phyloP scores from a whole-genome alignment of 1,140 invertebrate species.

The Trichomalopsis sarcophagae region DNA sequence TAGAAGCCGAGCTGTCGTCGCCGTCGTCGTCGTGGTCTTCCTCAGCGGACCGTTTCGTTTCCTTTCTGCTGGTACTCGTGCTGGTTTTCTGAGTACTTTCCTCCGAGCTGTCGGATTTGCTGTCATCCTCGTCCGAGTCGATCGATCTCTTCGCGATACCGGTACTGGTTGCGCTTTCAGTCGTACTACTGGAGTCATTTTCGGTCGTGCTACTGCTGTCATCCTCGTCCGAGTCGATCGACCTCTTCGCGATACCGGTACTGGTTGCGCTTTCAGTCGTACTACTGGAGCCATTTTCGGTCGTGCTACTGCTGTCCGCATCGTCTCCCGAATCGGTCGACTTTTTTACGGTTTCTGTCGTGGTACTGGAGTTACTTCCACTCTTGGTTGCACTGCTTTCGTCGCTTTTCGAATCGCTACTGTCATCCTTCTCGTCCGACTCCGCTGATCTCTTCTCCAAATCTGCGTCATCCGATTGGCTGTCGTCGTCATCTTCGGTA shows the following conservation, averaged over 20 bases:
- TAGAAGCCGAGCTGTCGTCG: neutral
- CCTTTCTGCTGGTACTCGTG: neutral
- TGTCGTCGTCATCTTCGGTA: neutral
- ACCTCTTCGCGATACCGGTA: neutral
- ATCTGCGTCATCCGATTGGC: neutral
- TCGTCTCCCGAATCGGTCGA: conserved; percentile 7
- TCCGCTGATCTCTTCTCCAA: conserved; percentile 14
- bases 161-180: neutral
- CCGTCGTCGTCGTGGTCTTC: neutral
- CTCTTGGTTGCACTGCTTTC: neutral
- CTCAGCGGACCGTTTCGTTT: neutral
- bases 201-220: neutral
- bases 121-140: neutral
- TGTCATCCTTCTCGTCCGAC: neutral
- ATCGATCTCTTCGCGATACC: conserved; percentile 1
- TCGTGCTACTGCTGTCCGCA: neutral
- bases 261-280: neutral
- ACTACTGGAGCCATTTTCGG: neutral
- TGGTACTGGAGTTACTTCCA: neutral
- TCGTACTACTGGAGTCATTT: neutral
- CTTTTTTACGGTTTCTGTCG: neutral
- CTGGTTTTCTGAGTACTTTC: neutral
- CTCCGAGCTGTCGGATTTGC: too few species aligned
- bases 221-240: neutral
- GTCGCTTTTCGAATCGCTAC: neutral